phyloP scores from a whole-genome alignment of 2,113 vertebrate species.

The Eulacestoma nigropectus region DNA sequence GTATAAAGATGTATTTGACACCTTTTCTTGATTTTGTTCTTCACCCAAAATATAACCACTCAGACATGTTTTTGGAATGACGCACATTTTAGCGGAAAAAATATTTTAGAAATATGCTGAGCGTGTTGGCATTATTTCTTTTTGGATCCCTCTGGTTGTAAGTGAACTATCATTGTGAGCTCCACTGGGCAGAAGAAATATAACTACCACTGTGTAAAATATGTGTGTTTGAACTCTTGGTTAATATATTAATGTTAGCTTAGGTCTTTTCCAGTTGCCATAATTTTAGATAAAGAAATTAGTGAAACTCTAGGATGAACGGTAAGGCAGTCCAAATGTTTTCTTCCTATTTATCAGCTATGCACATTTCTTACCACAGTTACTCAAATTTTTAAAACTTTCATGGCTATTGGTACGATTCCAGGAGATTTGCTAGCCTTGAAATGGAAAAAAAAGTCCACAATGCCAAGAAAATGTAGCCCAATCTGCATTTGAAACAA shows the following conservation, averaged over 20 bases:
- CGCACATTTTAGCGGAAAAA: constrained; percentile 33
- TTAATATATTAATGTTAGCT: constrained; percentile 14
- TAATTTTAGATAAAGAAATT: constrained; percentile 38
- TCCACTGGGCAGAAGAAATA: constrained; percentile 8
- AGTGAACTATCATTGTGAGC: constrained; percentile 27
- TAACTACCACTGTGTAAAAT: background rate
- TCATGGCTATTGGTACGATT: constrained; percentile 72
- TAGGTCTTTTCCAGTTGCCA: background rate
- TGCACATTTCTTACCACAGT: constrained; percentile 68
- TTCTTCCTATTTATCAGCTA: constrained; percentile 64
- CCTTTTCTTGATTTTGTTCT: constrained; percentile 34
- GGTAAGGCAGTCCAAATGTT: background rate
- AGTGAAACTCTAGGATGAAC: background rate
- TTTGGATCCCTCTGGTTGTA: constrained; percentile 35
- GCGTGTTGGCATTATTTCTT: constrained; percentile 44
- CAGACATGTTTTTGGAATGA: constrained; percentile 55
- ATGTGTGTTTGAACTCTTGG: background rate
- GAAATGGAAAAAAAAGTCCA: constrained; percentile 69
- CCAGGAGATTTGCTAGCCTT: constrained; percentile 73
- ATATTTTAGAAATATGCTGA: constrained; percentile 56
- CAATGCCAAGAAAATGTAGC: constrained; percentile 71
- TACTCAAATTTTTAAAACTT: constrained; percentile 70
- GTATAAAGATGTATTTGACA: constrained; percentile 9
- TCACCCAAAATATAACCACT: constrained; percentile 46
- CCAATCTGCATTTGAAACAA: constrained; percentile 73